phyloP scores from a whole-genome alignment of 2,797 vertebrate genomes.

The Pampus argenteus region DNA sequence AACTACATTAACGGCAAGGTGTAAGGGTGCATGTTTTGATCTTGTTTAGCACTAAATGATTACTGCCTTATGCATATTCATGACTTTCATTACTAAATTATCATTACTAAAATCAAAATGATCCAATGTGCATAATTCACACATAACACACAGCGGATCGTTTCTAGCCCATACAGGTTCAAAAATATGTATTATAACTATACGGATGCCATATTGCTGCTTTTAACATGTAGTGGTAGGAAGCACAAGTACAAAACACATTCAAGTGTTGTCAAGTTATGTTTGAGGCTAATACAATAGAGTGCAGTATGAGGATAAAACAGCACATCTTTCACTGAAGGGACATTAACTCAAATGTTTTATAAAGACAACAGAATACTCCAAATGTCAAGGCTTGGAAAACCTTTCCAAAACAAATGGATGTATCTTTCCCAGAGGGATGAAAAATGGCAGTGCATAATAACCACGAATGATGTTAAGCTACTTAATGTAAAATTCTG shows the following conservation, averaged over 20 bases:
- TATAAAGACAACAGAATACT: constrained; percentile 53
- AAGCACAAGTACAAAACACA: constrained; percentile 49
- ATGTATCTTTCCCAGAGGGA: constrained; percentile 62
- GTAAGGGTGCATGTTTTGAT: background rate
- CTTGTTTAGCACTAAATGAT: background rate
- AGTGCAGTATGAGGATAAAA: constrained; percentile 48
- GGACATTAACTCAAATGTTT: constrained; percentile 59
- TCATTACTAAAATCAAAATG: background rate
- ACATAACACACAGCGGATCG: constrained; percentile 1
- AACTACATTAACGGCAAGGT: background rate
- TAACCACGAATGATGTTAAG: constrained; percentile 74
- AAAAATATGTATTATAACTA: constrained; percentile 30
- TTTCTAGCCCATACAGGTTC: constrained; percentile 9
- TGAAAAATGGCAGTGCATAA: constrained; percentile 68
- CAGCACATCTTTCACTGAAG: constrained; percentile 51
- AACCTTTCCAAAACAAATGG: constrained; percentile 57
- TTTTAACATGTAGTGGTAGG: constrained; percentile 36
- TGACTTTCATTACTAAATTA: background rate
- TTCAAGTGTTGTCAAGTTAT: constrained; percentile 38
- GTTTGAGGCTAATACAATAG: constrained; percentile 55
- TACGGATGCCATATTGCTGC: constrained; percentile 30
- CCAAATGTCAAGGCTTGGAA: constrained; percentile 53
- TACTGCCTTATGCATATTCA: background rate
- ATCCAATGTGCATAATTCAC: no score
- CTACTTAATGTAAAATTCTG: constrained; percentile 82